Evolutionary conservation across 2,888 invertebrate species (phyloP), one percentile per base, ranked within the genome.

Genomic region (Sinohyriopsis cumingii): DNA sequence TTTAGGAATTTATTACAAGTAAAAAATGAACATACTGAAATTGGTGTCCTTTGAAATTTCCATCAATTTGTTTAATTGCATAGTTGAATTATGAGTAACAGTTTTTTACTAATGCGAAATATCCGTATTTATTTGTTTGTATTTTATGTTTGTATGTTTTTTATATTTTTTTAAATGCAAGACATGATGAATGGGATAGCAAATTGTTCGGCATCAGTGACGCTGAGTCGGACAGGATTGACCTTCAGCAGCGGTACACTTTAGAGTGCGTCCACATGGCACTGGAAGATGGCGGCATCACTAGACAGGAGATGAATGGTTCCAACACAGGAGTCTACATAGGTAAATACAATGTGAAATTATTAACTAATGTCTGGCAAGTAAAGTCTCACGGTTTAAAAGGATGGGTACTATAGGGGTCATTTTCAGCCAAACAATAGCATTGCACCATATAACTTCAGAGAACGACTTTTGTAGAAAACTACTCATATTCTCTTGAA

Each of bases 281-380:
- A 20, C 53, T 76, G 55, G 76, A 74, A 45, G 68, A 74, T 65
- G 76, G 67, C 4, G 76, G 76, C 3, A 68, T 76, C 25, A 67
- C 69, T 0, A 53, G 67, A 57, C 69, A 53, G 22, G 57, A 73
- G 5, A 33, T 80, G 9, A 59, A 64, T 55, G 78, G 77, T 3
- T 64, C 75, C 5, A 63, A 70, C 7, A 81, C 81, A 19, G 79
- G 77, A 9, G 81, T 81, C 15, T 79, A 75, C 60, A 75, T 81
- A n/a, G 79, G 81, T 79, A 73, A 59, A 53, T 5, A 62, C 3
- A 20, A 45, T 33, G 33, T 45, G 45, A 45, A 15, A 45, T 45
- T 45, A 15, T 12, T 45, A 45, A 15, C 3, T 15, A 15, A 45
- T 59, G 4, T 24, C 12, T 59, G 18, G 59, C 9, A 33, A 24